Percentiles rank a stretch among this genome's conserved stretches.
Evolutionary conservation across 2,888 invertebrate genomes (phyloP).

Genomic region (Gasteruption jaculator): DNA sequence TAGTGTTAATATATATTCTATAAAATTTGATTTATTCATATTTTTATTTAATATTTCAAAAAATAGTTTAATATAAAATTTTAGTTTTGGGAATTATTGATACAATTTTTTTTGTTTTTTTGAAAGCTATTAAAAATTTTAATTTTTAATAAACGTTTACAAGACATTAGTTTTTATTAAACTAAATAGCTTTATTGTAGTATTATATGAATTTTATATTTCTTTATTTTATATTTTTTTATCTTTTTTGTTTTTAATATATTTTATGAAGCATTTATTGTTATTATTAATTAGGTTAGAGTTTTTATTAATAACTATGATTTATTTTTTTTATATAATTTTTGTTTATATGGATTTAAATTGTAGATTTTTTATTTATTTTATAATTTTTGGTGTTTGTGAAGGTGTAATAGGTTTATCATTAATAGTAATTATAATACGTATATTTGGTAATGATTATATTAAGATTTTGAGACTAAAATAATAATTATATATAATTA

Average conservation of each 20-base stretch:
- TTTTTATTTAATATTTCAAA: conserved; percentile 52
- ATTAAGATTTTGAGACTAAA: background rate
- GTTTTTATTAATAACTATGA: conserved; percentile 59
- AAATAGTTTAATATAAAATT: conserved; percentile 64
- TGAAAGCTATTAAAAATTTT: conserved; percentile 66
- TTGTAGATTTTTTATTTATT: conserved; percentile 57
- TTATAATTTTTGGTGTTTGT: conserved; percentile 61
- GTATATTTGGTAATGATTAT: conserved; percentile 55
- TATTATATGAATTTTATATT: conserved; percentile 54
- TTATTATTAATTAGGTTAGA: conserved; percentile 56
- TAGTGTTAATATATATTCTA: conserved; percentile 54
- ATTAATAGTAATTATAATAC: conserved; percentile 61
- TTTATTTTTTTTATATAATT: conserved; percentile 52
- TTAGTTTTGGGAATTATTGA: conserved; percentile 69
- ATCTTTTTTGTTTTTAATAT: conserved; percentile 56
- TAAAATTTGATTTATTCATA: conserved; percentile 52
- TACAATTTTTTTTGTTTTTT: conserved; percentile 58
- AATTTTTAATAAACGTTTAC: conserved; percentile 63
- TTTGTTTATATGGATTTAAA: too few species aligned
- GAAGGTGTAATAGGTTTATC: conserved; percentile 62
- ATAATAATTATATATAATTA: background rate
- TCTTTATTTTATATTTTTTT: conserved; percentile 44
- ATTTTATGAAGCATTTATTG: conserved; percentile 56
- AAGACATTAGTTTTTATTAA: too few species aligned
- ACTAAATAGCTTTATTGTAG: conserved; percentile 20